Conservation (phyloP, 2,113 vertebrate genomes). For the Anguilla rostrata region DNA sequence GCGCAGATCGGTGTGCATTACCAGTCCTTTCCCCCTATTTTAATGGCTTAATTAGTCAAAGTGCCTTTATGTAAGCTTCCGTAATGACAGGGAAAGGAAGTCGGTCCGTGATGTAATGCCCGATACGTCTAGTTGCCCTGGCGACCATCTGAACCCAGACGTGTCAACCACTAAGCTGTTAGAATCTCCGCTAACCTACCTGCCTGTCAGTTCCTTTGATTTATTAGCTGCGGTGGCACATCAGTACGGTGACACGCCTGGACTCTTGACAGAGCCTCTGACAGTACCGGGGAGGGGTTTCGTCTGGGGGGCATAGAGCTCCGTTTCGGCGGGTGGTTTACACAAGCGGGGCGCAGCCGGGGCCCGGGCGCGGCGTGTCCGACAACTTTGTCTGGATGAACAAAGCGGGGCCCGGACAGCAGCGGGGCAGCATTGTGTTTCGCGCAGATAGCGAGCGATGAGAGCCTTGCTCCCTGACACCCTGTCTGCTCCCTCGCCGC, state of each 20-base stretch:
- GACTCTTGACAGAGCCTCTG: conserved; percentile 2
- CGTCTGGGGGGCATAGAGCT: not conserved
- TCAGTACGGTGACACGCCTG: not conserved
- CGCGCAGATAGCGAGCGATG: not conserved
- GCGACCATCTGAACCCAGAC: not conserved
- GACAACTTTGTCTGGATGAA: not conserved
- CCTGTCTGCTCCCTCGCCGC: not conserved
- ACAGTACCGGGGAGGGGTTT: not conserved
- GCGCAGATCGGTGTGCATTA: not conserved
- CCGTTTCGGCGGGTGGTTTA: not conserved
- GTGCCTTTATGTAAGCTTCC: not conserved
- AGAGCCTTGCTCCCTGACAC: not conserved
- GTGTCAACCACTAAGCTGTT: not conserved
- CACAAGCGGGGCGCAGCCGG: not conserved
- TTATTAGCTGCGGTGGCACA: conserved; percentile 16
- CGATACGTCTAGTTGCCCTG: not conserved
- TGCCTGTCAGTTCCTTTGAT: conserved; percentile 19
- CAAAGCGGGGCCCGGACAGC: not conserved
- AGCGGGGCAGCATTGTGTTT: not conserved
- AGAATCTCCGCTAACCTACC: not conserved
- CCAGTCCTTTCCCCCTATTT: not conserved
- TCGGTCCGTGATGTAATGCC: not conserved
- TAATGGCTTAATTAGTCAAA: not conserved
- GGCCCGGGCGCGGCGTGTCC: not conserved
- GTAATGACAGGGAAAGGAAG: not conserved